Base-by-base conservation (phyloP, 2,113 vertebrate species). In the Carassius gibelio region DNA sequence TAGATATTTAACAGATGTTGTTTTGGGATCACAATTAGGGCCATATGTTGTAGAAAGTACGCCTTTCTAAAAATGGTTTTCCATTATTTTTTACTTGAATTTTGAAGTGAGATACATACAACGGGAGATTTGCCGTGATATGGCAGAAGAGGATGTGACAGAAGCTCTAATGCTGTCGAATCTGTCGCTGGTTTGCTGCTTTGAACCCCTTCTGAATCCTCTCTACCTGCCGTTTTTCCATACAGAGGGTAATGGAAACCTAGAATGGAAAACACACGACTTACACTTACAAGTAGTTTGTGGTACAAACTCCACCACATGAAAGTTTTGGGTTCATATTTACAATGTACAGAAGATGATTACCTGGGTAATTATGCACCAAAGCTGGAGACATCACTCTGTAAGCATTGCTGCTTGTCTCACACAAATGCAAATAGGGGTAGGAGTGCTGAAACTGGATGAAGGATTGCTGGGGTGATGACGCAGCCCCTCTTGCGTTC, bases 161-260 rank as follows among this genome's bases (percentile, higher is more conserved):
- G 95, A 91, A 99, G 92, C 92, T 99, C 97, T 92, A 98, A 93
- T 86, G 96, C 94, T 88, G 97, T 95, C 11, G 97, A 94, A 91
- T 99, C 97, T 50, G 95, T 90, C 91, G 94, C 91, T 87, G 95
- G 93, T 92, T 98, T 98, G 92, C 96, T 95, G 82, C 95, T 95
- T 69, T 92, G 96, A 89, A 95, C 96, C 90, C 96, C 97, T 88
- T 98, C 97, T 0, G 95, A 91, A 87, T 99, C 98, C 91, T 99
- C 98, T 93, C 97, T 95, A 87, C 97, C 98, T 34, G 98, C 97
- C 36, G 99, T 97, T 94, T 99, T 99, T 85, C 98, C 98, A 87
- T 99, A 99, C 90, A 99, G 94, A 87, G 97, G 97, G 92, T 99
- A 99, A 94, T 98, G 98, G 95, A 98, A 99, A 92, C 98, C 98